These are phyloP conservation scores for Sparidentex hasta DNA, from an alignment of 2,797 vertebrate species.

Conservation along the genomic window DNA sequence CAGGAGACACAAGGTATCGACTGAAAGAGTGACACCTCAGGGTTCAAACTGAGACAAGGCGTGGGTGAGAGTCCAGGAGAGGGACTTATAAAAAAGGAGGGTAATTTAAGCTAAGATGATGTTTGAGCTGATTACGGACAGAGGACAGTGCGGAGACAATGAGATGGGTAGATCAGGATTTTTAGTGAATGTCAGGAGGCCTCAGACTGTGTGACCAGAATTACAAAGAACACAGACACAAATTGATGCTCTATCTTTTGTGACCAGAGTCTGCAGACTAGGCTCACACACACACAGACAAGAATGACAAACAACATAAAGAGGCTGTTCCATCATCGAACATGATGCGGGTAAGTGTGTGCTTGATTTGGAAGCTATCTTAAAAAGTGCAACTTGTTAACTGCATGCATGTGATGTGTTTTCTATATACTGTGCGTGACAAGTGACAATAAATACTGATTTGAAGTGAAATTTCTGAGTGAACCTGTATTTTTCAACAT, in stretches of 20 bases:
- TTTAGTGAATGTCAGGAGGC: constrained; percentile 62
- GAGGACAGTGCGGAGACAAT: constrained; percentile 57
- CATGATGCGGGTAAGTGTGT: not conserved
- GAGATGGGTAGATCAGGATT: constrained; percentile 60
- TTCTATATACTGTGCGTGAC: not conserved
- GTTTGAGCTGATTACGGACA: constrained; percentile 56
- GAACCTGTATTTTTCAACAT: not conserved
- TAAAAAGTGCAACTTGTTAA: not conserved
- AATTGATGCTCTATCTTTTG: constrained; percentile 43
- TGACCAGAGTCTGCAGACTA: constrained; percentile 25
- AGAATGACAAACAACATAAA: not conserved
- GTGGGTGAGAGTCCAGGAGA: not conserved
- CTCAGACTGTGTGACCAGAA: constrained; percentile 56
- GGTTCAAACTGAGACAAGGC: not conserved
- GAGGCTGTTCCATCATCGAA: constrained; percentile 14
- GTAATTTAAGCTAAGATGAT: constrained; percentile 44
- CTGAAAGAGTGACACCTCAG: constrained; percentile 1
- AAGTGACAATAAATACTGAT: not conserved
- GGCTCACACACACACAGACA: not conserved
- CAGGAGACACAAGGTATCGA: not conserved
- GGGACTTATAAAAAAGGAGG: constrained; percentile 3
- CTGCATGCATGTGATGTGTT: not conserved
- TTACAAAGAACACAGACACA: constrained; percentile 43
- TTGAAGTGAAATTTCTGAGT: not conserved
- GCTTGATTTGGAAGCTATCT: not conserved